Base-by-base conservation (phyloP, 1,140 invertebrate genomes). In the Orchesella cincta region DNA sequence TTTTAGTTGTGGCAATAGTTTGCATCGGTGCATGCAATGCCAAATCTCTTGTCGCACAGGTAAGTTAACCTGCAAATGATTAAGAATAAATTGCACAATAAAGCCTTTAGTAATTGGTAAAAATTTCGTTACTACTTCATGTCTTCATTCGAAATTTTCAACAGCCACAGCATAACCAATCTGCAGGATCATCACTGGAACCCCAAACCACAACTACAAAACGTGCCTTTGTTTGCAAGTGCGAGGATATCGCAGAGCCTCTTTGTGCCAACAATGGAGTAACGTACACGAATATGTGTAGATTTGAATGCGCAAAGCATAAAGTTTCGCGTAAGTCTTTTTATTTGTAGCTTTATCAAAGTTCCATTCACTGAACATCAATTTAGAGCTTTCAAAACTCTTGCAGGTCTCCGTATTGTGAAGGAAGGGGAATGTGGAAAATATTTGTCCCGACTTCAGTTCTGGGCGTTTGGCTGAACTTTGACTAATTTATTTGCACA, bases 241-340 rank as follows among this genome's bases (percentile, higher is more conserved):
- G 62, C 33, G 62, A 33, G 12, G 62, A 67, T 16, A 33, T 29
- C 8, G 5, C 62, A 29, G 26, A 29, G 14, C 62, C 62, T 3
- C 8, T 67, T 18, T 67, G 62, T 67, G 62, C 62, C 26, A 67
- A 67, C n/a, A 67, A 67, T 33, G 62, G 62, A 33, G 62, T 67
- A 8, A 67, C 62, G 14, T 67, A 67, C 31, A 67, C 29, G 12
- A 67, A 67, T n/a, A 8, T 2, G 14, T 67, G 62, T 29, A 67
- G 31, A 67, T 67, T 67, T 67, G 62, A 67, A 31, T 67, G 62
- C n/a, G 62, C 62, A 1, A 67, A 67, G n/a, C 62, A 67, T n/a
- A 29, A 33, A 23, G 62, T 12, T 31, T 26, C 29, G 8, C 62
- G 62, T 67, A 33, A 67, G 62, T 57, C 23, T 57, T 46, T 18